phyloP scores from a whole-genome alignment of 2,113 vertebrate genomes.

The Sylvia atricapilla region DNA sequence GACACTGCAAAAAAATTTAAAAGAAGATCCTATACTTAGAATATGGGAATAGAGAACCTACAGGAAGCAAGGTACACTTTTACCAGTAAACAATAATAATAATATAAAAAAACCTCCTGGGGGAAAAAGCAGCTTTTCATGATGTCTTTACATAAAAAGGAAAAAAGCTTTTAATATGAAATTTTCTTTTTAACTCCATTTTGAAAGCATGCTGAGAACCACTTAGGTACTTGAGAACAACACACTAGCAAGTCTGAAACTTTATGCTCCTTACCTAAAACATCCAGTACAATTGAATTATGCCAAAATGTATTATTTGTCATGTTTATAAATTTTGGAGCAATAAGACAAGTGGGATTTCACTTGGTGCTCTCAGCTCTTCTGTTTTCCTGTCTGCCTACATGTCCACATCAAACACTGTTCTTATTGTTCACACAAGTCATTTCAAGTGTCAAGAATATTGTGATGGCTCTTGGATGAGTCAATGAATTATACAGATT shows the following conservation, averaged over 20 bases:
- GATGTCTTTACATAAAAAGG: neutral
- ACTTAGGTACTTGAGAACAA: neutral
- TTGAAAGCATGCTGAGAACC: neutral
- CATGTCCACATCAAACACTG: neutral
- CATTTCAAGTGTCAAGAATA: conserved; percentile 34
- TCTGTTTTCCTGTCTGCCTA: neutral
- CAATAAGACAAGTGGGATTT: neutral
- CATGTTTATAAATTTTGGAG: neutral
- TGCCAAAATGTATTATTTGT: neutral
- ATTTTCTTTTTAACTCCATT: neutral
- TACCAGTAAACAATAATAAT: neutral
- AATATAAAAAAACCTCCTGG: neutral
- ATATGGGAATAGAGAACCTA: neutral
- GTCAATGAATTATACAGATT: neutral
- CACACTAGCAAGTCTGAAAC: neutral
- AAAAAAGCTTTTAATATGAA: neutral
- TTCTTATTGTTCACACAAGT: conserved; percentile 22
- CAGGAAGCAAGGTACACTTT: neutral
- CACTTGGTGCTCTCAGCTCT: conserved; percentile 20
- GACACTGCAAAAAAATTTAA: neutral
- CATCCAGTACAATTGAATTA: neutral
- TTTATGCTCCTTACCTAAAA: neutral
- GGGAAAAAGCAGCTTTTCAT: neutral
- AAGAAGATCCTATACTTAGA: neutral
- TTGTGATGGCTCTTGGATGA: neutral